phyloP scores from a whole-genome alignment of 2,797 vertebrate genomes.

The Orientallactaga sibirica region DNA sequence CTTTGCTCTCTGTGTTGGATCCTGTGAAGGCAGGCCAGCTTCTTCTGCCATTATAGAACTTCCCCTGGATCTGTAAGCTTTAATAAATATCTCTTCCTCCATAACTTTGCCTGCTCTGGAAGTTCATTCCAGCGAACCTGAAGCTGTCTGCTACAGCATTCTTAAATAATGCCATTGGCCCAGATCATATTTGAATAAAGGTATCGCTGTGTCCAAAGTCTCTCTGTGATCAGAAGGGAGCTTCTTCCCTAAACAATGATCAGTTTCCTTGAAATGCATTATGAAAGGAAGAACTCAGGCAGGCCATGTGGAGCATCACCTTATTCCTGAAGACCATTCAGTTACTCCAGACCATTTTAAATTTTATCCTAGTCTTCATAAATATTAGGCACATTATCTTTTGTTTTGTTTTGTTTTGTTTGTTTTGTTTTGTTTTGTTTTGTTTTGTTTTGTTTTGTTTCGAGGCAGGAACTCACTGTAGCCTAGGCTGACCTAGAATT shows the following conservation, averaged over 20 bases:
- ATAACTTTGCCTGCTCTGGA: no score
- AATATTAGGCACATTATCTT: background rate
- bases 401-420: no score
- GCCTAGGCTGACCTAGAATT: no score
- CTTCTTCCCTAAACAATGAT: background rate
- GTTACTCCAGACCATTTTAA: background rate
- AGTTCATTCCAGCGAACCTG: no score
- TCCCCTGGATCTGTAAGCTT: no score
- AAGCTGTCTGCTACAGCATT: background rate
- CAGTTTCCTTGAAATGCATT: background rate
- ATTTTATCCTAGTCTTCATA: background rate
- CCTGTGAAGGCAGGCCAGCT: no score
- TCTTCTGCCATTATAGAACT: no score
- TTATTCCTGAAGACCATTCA: background rate
- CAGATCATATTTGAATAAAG: background rate
- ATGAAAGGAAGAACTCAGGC: background rate
- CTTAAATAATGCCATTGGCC: background rate
- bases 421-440: background rate
- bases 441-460: no score
- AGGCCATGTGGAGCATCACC: background rate
- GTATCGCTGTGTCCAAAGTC: background rate
- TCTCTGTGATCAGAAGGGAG: constrained; percentile 1
- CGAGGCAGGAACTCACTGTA: no score
- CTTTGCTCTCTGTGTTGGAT: no score
- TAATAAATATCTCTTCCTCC: no score